Conservation (phyloP, 2,113 vertebrate species). For the Myocastor coypus region DNA sequence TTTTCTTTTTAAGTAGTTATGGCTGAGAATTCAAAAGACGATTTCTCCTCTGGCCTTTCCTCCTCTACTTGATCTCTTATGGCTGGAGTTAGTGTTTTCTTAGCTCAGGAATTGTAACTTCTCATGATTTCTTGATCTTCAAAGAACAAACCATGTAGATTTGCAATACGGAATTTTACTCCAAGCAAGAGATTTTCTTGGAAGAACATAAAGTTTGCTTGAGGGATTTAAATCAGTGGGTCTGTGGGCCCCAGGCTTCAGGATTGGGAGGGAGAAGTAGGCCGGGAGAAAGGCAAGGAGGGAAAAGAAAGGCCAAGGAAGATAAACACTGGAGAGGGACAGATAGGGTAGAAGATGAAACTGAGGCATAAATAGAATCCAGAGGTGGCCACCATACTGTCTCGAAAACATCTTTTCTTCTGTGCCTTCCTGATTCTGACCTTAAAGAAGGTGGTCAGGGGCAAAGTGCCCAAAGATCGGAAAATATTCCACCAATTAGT, state of each 20-base stretch:
- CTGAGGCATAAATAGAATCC: constrained; percentile 34
- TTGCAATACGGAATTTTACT: constrained; percentile 62
- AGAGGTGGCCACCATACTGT: neutral
- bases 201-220: constrained; percentile 40
- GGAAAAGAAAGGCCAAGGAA: neutral
- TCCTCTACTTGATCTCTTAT: constrained; percentile 5
- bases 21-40: constrained; percentile 20
- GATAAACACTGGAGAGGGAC: neutral
- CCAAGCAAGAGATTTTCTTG: constrained; percentile 57
- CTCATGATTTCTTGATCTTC: constrained; percentile 20
- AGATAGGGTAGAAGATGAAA: neutral
- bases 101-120: constrained; percentile 30
- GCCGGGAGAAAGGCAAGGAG: neutral
- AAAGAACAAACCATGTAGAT: constrained; percentile 58
- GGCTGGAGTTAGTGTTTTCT: constrained; percentile 31
- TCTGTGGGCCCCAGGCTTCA: constrained; percentile 19
- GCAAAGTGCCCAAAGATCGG: constrained; percentile 78
- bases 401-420: constrained; percentile 53
- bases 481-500: constrained; percentile 79
- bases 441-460: constrained; percentile 74
- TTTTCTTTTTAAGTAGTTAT: constrained; percentile 52
- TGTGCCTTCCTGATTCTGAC: constrained; percentile 69
- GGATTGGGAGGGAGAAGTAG: neutral
- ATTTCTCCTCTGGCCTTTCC: neutral
- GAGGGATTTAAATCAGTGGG: neutral